These are phyloP conservation scores for Menidia beryllina DNA, from an alignment of 2,113 vertebrate genomes.

Conservation along the genomic window DNA sequence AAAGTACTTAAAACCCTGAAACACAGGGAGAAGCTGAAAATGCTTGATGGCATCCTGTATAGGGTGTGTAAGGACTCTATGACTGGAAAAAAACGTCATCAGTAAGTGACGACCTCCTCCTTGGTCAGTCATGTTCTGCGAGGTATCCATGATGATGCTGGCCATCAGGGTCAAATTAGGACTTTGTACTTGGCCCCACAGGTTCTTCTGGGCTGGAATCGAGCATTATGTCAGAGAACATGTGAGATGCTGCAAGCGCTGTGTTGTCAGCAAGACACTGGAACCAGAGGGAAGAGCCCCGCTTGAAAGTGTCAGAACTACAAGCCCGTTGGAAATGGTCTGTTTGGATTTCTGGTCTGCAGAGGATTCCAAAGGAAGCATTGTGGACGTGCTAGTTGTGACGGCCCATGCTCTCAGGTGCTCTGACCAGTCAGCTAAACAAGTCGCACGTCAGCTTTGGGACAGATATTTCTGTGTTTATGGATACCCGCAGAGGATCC, in stretches of 20 bases:
- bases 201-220: slow-evolving; percentile 41
- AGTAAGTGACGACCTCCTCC: neutral
- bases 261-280: neutral
- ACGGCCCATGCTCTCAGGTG: no score
- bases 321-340: neutral
- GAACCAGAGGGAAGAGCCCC: neutral
- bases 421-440: no score
- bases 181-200: slow-evolving; percentile 24
- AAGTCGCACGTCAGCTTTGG: no score
- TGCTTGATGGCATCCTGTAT: slow-evolving; percentile 1
- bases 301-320: neutral
- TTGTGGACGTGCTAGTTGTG: no score
- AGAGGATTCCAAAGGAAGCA: neutral
- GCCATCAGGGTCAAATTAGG: slow-evolving; percentile 35
- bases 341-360: neutral
- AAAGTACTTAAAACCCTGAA: neutral
- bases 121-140: neutral
- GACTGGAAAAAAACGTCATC: neutral
- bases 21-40: neutral
- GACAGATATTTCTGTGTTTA: no score
- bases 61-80: slow-evolving; percentile 3
- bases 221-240: slow-evolving; percentile 14
- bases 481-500: no score
- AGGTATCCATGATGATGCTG: slow-evolving; percentile 15
- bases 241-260: slow-evolving; percentile 14